phyloP scores from a whole-genome alignment of 2,797 vertebrate species.

The Micromesistius poutassou region DNA sequence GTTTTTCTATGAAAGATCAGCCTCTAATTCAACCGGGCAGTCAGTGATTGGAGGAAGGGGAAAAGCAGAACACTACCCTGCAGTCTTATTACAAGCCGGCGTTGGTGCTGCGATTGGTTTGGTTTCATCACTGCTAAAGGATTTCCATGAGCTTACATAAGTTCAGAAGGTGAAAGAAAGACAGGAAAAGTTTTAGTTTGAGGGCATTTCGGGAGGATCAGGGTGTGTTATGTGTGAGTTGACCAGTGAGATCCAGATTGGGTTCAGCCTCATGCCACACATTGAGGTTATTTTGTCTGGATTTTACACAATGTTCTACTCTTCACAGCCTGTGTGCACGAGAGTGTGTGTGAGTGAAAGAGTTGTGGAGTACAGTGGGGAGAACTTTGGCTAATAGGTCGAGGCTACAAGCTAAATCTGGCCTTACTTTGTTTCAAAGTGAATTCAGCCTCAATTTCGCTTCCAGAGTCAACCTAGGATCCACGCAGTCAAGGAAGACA shows the following conservation, averaged over 20 bases:
- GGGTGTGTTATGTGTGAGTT: neutral
- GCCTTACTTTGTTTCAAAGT: neutral
- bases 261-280: neutral
- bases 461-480: neutral
- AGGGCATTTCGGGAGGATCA: neutral
- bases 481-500: neutral
- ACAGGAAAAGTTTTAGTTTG: neutral
- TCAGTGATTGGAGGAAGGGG: neutral
- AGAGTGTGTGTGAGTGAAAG: neutral
- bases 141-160: neutral
- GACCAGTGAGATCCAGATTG: neutral
- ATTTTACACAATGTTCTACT: neutral
- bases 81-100: neutral
- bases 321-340: neutral
- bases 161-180: neutral
- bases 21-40: neutral
- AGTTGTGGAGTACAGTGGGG: neutral
- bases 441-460: neutral
- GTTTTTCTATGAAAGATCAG: neutral
- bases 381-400: neutral
- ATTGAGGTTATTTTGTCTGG: neutral
- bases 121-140: neutral
- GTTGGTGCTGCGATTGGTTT: neutral
- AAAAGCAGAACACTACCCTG: neutral
- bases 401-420: neutral